phyloP scores from a whole-genome alignment of 23 tunicate species.

The Trididemnum clinides region DNA sequence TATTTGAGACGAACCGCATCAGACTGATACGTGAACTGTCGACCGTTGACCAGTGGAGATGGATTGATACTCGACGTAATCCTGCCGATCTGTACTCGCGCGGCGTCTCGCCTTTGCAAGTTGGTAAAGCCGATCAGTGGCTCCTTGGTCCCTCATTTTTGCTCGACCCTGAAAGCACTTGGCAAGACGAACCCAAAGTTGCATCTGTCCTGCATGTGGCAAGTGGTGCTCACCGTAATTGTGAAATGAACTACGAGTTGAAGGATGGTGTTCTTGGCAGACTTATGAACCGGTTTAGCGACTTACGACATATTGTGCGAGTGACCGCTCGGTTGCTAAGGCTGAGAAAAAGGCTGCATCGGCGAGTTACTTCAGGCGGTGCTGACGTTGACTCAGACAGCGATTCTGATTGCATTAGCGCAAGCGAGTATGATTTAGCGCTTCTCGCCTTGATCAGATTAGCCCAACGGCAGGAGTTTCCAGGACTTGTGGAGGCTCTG shows the following conservation, averaged over 20 bases:
- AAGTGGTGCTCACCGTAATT: too few species aligned
- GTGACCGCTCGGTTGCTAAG: constrained; percentile 3
- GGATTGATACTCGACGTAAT: background rate
- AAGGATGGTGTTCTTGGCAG: too few species aligned
- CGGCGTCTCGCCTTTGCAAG: constrained; percentile 1
- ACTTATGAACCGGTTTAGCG: background rate
- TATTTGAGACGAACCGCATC: constrained; percentile 6
- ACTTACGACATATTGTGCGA: background rate
- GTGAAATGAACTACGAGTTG: too few species aligned
- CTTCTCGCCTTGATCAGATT: background rate
- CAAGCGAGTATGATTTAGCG: constrained; percentile 6
- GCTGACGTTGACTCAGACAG: background rate
- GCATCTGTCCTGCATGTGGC: too few species aligned
- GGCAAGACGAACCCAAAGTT: too few species aligned
- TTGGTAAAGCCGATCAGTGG: background rate
- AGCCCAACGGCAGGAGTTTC: constrained; percentile 1
- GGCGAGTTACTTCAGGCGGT: background rate
- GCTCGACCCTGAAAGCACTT: background rate
- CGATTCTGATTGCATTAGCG: constrained; percentile 2
- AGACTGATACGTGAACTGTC: background rate
- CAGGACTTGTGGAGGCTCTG: constrained; percentile 4
- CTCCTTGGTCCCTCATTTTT: background rate
- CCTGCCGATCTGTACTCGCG: constrained; percentile 9
- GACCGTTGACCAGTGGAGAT: background rate
- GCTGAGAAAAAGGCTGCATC: background rate